A percentile compares a stretch with the other conserved stretches of the same genome.
phyloP scores from a whole-genome alignment of 2,888 invertebrate genomes.

The Empis stercorea region DNA sequence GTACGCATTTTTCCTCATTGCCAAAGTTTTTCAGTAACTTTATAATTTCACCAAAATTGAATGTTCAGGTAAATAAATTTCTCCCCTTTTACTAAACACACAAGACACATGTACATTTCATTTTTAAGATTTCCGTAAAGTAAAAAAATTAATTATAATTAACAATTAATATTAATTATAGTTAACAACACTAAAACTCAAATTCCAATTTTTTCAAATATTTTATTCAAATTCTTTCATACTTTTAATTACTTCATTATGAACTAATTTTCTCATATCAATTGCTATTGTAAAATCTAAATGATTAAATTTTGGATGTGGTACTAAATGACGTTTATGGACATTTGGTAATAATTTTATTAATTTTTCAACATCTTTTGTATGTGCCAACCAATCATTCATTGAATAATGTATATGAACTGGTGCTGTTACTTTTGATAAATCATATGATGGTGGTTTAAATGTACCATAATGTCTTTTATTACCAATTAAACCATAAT shows the following conservation, averaged over 20 bases:
- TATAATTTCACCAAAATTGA: no score
- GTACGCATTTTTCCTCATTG: no score
- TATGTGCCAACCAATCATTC: conserved; percentile 45
- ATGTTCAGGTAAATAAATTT: no score
- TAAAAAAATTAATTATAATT: no score
- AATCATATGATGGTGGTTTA: conserved; percentile 42
- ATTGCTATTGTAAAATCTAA: conserved; percentile 38
- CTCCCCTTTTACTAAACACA: no score
- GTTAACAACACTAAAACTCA: no score
- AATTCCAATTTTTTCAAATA: background rate
- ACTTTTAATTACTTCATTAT: conserved; percentile 1
- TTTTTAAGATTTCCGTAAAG: no score
- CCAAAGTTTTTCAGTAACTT: no score
- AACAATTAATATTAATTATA: no score
- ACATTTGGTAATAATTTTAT: conserved; percentile 35
- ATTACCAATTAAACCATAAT: conserved; percentile 39
- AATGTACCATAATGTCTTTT: conserved; percentile 36
- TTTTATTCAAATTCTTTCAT: background rate
- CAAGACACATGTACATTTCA: no score
- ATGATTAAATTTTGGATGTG: conserved; percentile 35
- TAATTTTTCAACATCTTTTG: conserved; percentile 38
- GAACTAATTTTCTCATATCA: conserved; percentile 17
- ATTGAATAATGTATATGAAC: conserved; percentile 46
- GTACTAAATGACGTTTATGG: conserved; percentile 37
- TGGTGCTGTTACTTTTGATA: conserved; percentile 40